Evolutionary conservation across 2,797 vertebrate species (phyloP), one percentile per base, ranked within the genome.

Genomic region (Sternotherus odoratus): DNA sequence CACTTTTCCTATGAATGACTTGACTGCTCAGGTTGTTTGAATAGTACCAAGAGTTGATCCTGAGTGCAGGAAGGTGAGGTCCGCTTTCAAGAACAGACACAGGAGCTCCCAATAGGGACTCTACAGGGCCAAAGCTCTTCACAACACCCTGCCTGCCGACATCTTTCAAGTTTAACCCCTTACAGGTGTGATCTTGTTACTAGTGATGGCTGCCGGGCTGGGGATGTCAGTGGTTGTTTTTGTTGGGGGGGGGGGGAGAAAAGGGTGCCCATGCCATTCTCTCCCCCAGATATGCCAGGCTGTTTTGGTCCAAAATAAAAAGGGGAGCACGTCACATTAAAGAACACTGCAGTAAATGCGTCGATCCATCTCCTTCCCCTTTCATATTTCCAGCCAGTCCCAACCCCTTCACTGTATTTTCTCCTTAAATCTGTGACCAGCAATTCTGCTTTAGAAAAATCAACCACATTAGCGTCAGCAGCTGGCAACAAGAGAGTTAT

Each of bases 401-500:
- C 79, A 57, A 78, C 82, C 85, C 80, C 49, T 83, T 89, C 8
- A 1, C 60, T 53, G 10, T 91, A 63, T 94, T 89, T 88, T 30
- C 93, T 94, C 83, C 84, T 80, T 92, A 92, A 94, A 94, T 96
- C 85, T 88, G 21, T 2, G 28, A 78, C 74, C 96, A 94, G 90
- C 91, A 88, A 2, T 75, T 90, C 24, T 63, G 54, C 82, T 88
- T 89, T 72, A 85, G 91, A 56, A 13, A 72, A 79, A 43, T 23
- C 82, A 82, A 85, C 82, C 77, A 36, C 83, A 50, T 92, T 93
- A 1, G 66, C 85, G 80, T 54, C 90, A 82, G 53, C 83, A 46
- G 90, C 1, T 23, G 66, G 75, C 75, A 79, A 36, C 77, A 93
- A 79, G 36, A 91, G 56, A 92, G 77, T 60, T 12, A 0, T 11